Conservation (phyloP, 2,888 invertebrate species). For the Malthinus seriepunctatus region DNA sequence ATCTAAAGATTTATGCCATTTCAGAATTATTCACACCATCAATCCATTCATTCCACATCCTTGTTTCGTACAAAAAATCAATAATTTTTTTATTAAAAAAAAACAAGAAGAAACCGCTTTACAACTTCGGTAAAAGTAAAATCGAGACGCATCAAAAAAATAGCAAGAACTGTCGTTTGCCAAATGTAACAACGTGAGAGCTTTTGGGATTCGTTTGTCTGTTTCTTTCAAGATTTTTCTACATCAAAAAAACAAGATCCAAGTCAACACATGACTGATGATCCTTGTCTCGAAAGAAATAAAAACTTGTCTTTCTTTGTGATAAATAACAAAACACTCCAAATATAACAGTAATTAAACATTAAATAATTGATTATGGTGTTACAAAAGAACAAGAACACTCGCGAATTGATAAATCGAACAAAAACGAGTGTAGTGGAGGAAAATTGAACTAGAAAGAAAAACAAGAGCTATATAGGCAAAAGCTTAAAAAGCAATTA, state of each 20-base stretch:
- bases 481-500: constrained; percentile 4
- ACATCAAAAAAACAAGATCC: constrained; percentile 10
- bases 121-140: constrained; percentile 3
- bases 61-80: neutral
- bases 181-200: constrained; percentile 14
- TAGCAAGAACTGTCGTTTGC: constrained; percentile 8
- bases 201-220: constrained; percentile 11
- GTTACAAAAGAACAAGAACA: constrained; percentile 17
- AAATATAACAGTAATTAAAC: constrained; percentile 29
- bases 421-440: constrained; percentile 4
- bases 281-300: constrained; percentile 11
- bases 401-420: constrained; percentile 5
- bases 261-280: constrained; percentile 18
- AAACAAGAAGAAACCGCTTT: constrained; percentile 4
- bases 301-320: constrained; percentile 23
- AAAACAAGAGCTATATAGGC: constrained; percentile 6
- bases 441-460: constrained; percentile 9
- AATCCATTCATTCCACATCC: too few relatives aligned
- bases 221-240: constrained; percentile 6
- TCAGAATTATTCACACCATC: too few relatives aligned
- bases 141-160: constrained; percentile 4
- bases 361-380: constrained; percentile 29
- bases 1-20: too few relatives aligned
- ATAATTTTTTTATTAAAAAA: neutral
- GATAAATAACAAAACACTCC: constrained; percentile 26